phyloP scores from a whole-genome alignment of 92 coral and sea anemone genomes.

The Epizoanthus rinbou region DNA sequence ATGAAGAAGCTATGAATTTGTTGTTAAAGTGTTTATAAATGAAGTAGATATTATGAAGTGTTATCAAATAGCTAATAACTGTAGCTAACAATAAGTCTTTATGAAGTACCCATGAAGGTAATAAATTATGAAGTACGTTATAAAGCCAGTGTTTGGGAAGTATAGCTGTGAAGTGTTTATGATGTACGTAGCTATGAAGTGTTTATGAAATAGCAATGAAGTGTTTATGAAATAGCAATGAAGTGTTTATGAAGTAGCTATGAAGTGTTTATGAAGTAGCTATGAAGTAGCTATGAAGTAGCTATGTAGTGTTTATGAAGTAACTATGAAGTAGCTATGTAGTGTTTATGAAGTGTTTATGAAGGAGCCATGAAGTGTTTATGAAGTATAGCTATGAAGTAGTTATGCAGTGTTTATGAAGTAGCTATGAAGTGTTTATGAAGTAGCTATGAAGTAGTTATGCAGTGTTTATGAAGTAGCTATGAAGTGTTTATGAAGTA shows the following conservation, averaged over 20 bases:
- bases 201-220: neutral
- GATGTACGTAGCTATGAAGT: neutral
- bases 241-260: neutral
- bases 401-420: neutral
- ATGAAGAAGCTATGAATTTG: neutral
- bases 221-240: neutral
- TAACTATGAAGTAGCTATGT: neutral
- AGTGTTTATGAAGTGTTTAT: neutral
- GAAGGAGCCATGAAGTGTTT: neutral
- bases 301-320: no score
- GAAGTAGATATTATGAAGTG: neutral
- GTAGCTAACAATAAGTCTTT: no score
- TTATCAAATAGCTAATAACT: no score
- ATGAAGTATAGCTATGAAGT: neutral
- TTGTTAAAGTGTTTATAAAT: no score
- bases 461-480: neutral
- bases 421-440: neutral
- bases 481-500: neutral
- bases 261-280: neutral
- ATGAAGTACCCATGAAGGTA: neutral
- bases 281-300: no score
- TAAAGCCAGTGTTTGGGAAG: neutral
- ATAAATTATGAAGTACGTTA: neutral
- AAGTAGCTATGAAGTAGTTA: neutral
- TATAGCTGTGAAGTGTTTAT: neutral